Percentiles rank a stretch among this genome's conserved stretches.
Evolutionary conservation across 2,797 vertebrate genomes (phyloP).

Genomic region (Danio albolineatus): DNA sequence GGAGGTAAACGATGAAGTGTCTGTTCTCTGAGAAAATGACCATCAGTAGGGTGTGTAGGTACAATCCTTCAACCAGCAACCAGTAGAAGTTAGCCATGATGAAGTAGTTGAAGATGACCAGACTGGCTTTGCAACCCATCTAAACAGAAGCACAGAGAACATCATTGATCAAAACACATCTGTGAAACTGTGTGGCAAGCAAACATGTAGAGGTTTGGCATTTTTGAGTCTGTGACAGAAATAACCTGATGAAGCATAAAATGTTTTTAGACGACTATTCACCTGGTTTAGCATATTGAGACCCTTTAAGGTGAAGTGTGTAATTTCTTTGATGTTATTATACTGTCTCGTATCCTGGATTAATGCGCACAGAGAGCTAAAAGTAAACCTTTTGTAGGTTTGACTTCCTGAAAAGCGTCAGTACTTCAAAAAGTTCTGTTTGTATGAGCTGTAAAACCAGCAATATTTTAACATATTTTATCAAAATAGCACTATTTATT

Average conservation of each 20-base stretch:
- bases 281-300: conserved; percentile 26
- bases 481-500: too few species aligned
- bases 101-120: conserved; percentile 91
- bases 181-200: not conserved
- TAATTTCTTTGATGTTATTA: conserved; percentile 20
- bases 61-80: conserved; percentile 93
- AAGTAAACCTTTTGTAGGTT: not conserved
- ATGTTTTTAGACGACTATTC: conserved; percentile 11
- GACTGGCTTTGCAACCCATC: conserved; percentile 89
- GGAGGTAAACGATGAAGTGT: conserved; percentile 83
- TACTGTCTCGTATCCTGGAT: conserved; percentile 3
- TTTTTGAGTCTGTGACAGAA: conserved; percentile 11
- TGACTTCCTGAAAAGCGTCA: conserved; percentile 13
- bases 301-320: conserved; percentile 17
- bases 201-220: not conserved
- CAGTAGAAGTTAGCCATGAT: conserved; percentile 96
- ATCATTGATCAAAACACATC: not conserved
- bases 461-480: too few species aligned
- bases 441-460: not conserved
- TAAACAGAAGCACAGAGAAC: conserved; percentile 66
- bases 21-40: conserved; percentile 81
- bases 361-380: conserved; percentile 9
- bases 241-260: conserved; percentile 1
- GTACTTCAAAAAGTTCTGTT: not conserved
- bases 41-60: conserved; percentile 90